Evolutionary conservation across 2,113 vertebrate genomes (phyloP), one percentile per base, ranked within the genome.

Genomic region (Fulmarus glacialis): DNA sequence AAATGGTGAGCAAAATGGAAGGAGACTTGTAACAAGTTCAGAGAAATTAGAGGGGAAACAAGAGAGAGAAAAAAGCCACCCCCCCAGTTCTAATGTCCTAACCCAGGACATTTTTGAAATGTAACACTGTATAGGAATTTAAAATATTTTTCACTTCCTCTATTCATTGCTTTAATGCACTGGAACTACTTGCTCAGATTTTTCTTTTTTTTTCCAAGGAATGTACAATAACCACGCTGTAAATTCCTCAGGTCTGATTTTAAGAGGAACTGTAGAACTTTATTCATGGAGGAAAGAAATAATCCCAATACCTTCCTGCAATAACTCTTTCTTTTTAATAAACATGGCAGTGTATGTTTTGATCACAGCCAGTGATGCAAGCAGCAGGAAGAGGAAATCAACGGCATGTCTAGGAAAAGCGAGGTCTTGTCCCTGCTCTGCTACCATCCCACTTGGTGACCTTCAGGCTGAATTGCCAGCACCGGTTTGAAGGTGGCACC

Each of bases 1-100:
- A 96, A 97, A 97, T 96, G 95, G 96, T 95, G 96, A 97, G 92
- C 82, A 95, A 93, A 98, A 97, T 98, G 96, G 95, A 97, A 97
- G 90, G 86, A 96, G 77, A 71, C 93, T 97, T 97, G 95, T 97
- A 97, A 94, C 84, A 94, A 97, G 90, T 97, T 97, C 94, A 94
- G 94, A 95, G 95, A 97, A 98, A 97, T 91, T 80, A 87, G 89
- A 77, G 63, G 71, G 64, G 3, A 5, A 18, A 78, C 82, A 75
- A 94, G 53, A 95, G 32, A 67, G 40, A 85, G 55, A 74, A 63
- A 62, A 89, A 94, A 90, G 45, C 67, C 80, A 38, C 34, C 64
- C 74, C 36, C 36, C 19, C 19, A 42, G 3, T 77, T 73, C 81
- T 93, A 71, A 86, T 77, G 56, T 59, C 48, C 67, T 64, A 81